Evolutionary conservation across 1,140 invertebrate genomes (phyloP), one percentile per base, ranked within the genome.

Genomic region (Leptinotarsa undecemlineata): DNA sequence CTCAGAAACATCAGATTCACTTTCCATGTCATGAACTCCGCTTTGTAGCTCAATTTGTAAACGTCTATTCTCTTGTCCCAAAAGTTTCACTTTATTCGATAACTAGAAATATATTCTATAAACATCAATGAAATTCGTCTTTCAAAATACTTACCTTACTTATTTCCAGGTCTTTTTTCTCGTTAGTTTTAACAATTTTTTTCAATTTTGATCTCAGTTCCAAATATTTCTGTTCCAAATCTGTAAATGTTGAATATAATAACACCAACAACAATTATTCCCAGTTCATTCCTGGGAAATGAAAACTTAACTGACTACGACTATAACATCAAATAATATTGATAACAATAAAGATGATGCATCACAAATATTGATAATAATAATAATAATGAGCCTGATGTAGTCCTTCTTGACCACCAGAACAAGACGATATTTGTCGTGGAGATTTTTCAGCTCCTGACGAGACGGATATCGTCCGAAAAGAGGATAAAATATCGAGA

Each of bases 171-270:
- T 62, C 66, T 23, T 79, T 84, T 80, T 82, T 89, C 86, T 85
- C 89, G 86, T 78, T 88, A 66, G 72, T 85, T 82, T 76, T 86
- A 78, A 85, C 85, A 85, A 77, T 86, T 86, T 74, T 84, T 81
- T 85, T 87, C 84, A 74, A 87, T 86, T 77, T 88, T 69, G 82
- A 84, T 85, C 85, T 89, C 81, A 85, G 85, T 84, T 80, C 86
- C 77, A 61, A 79, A 76, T 78, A 87, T 84, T 77, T 85, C 84
- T 81, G 87, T 84, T 79, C 86, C 73, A 77, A 82, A 79, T 79
- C 83, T 85, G 62, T 5, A 81, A 81, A 74, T 74, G 14, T 42
- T 42, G 33, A 42, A 42, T 11, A 42, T 11, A 42, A 42, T 11
- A 42, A 42, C 33, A 42, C 33, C 33, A 42, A 42, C 2, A 42